A percentile compares a stretch with the other conserved stretches of the same genome.
Conservation (phyloP, 2,888 invertebrate species). For the Leptopterna dolabrata region DNA sequence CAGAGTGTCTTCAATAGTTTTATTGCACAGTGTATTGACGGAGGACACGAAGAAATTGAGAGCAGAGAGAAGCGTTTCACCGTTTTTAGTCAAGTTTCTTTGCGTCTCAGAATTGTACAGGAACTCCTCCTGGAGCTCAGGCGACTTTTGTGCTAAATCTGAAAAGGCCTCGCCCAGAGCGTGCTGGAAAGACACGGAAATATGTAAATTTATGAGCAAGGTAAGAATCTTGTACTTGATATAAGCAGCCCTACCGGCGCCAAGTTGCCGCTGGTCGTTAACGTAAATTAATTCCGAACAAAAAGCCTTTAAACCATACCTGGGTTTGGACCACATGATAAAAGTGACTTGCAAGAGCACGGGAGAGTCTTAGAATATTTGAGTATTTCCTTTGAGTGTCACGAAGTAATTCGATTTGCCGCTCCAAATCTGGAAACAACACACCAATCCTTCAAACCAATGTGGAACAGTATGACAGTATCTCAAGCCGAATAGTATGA, state of each 20-base stretch:
- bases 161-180: slow-evolving; percentile 93
- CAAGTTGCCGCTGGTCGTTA: no score
- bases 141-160: slow-evolving; percentile 94
- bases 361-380: slow-evolving; percentile 85
- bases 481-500: no score
- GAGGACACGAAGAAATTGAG: slow-evolving; percentile 97
- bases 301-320: slow-evolving; percentile 64
- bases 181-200: slow-evolving; percentile 70
- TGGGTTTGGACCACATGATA: slow-evolving; percentile 87
- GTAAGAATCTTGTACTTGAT: background rate
- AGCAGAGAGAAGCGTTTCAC: slow-evolving; percentile 90
- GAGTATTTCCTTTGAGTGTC: slow-evolving; percentile 95
- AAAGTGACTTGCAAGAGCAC: slow-evolving; percentile 88
- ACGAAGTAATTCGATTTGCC: slow-evolving; percentile 90
- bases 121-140: slow-evolving; percentile 94
- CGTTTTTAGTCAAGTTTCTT: slow-evolving; percentile 91
- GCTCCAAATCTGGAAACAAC: slow-evolving; percentile 80
- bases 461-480: no score
- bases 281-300: background rate
- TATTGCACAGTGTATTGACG: slow-evolving; percentile 94
- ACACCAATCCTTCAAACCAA: background rate
- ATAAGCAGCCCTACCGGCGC: no score
- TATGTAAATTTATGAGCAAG: background rate
- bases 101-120: slow-evolving; percentile 96
- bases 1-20: slow-evolving; percentile 96